Conservation (phyloP, 1,140 invertebrate genomes). For the Aphelenchoides besseyi region DNA sequence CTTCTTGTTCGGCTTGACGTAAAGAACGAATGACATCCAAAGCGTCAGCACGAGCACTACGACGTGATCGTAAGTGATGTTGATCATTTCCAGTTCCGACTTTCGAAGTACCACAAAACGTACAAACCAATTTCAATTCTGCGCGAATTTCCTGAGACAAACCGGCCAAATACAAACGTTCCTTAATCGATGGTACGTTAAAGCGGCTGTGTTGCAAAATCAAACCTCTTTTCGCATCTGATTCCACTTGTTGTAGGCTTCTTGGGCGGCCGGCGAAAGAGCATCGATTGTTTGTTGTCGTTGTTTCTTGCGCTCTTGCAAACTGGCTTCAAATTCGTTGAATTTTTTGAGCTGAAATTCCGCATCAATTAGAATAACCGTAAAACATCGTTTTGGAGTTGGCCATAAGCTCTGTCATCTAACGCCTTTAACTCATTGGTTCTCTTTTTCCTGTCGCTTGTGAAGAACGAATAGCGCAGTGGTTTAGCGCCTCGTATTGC, state of each 20-base stretch:
- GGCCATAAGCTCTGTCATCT: too few relatives aligned
- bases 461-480: background rate
- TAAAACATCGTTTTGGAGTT: background rate
- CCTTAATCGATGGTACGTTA: conserved; percentile 30
- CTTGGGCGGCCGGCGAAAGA: conserved; percentile 46
- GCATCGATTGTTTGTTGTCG: conserved; percentile 39
- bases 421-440: background rate
- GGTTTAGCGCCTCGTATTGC: background rate
- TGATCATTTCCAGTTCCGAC: conserved; percentile 21
- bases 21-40: conserved; percentile 3
- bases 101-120: conserved; percentile 45
- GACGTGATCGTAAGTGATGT: conserved; percentile 14
- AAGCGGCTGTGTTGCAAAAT: background rate
- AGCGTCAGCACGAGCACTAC: conserved; percentile 20
- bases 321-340: conserved; percentile 58
- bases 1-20: background rate
- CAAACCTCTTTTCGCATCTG: conserved; percentile 48
- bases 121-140: conserved; percentile 53
- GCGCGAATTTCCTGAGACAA: conserved; percentile 53
- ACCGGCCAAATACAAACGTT: conserved; percentile 49
- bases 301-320: conserved; percentile 45
- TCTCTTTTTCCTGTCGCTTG: background rate
- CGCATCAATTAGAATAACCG: background rate
- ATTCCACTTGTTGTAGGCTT: conserved; percentile 58
- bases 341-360: conserved; percentile 51